Percentiles rank a stretch among this genome's conserved stretches.
phyloP scores from a whole-genome alignment of 2,113 vertebrate species.

The Amphiprion ocellaris region DNA sequence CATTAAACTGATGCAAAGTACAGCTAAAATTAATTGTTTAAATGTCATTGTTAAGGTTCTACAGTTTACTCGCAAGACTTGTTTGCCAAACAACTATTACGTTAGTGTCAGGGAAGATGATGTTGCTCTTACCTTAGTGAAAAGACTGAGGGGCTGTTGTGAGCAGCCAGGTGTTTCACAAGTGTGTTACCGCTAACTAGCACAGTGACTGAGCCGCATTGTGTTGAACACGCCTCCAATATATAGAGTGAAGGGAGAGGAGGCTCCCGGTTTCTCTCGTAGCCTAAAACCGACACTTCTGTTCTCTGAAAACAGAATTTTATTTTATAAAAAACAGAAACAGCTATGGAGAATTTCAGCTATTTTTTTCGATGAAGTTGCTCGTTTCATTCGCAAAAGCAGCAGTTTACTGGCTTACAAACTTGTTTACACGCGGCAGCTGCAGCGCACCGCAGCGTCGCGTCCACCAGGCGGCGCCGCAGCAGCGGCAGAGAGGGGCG shows the following conservation, averaged over 20 bases:
- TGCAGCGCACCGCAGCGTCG: background rate
- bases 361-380: no score
- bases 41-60: no score
- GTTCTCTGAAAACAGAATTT: background rate
- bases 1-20: fast-evolving
- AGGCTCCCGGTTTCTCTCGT: background rate
- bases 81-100: no score
- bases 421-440: conserved; percentile 29
- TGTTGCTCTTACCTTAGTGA: conserved; percentile 52
- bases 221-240: conserved; percentile 33
- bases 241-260: background rate
- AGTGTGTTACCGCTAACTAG: background rate
- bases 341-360: no score
- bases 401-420: no score
- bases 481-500: background rate
- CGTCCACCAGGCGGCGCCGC: conserved; percentile 15
- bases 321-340: no score
- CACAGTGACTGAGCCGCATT: background rate
- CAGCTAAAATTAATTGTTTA: background rate
- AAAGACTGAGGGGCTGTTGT: conserved; percentile 46
- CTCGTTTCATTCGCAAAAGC: no score
- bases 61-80: background rate
- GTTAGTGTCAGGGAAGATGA: no score
- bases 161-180: conserved; percentile 6
- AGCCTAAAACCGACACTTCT: background rate